Percentiles rank a stretch among this genome's conserved stretches.
Evolutionary conservation across 2,888 invertebrate genomes (phyloP).

Genomic region (Lysandra bellargus): DNA sequence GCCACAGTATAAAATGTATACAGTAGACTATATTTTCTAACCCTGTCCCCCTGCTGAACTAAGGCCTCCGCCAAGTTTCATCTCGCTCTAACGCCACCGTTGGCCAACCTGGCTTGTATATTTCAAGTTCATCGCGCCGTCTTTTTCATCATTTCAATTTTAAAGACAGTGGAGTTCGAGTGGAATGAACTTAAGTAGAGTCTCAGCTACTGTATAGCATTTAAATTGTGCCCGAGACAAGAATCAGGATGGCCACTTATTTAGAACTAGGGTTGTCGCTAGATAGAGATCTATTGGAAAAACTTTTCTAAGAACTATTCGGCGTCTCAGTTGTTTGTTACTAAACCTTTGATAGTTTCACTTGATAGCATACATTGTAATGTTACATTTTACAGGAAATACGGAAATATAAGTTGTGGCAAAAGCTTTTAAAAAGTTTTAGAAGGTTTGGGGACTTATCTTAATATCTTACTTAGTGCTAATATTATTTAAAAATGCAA

Average conservation of each 20-base stretch:
- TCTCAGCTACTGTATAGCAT: background rate
- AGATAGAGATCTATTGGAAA: conserved; percentile 9
- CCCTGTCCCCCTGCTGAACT: too few species aligned
- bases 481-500: too few species aligned
- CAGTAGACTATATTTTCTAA: background rate
- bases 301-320: background rate
- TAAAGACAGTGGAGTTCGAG: too few species aligned
- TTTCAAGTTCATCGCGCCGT: too few species aligned
- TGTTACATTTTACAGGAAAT: background rate
- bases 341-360: background rate
- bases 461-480: too few species aligned
- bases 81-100: too few species aligned
- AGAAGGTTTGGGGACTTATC: too few species aligned
- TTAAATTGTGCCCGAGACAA: background rate
- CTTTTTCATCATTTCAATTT: too few species aligned
- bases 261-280: background rate
- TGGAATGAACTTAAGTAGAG: background rate
- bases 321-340: background rate
- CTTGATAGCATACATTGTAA: background rate
- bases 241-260: background rate
- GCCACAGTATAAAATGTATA: background rate
- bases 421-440: too few species aligned
- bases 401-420: background rate
- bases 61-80: too few species aligned
- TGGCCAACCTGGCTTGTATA: too few species aligned